Evolutionary conservation across 2,888 invertebrate genomes (phyloP).

Genomic region (Resseliella maxima): DNA sequence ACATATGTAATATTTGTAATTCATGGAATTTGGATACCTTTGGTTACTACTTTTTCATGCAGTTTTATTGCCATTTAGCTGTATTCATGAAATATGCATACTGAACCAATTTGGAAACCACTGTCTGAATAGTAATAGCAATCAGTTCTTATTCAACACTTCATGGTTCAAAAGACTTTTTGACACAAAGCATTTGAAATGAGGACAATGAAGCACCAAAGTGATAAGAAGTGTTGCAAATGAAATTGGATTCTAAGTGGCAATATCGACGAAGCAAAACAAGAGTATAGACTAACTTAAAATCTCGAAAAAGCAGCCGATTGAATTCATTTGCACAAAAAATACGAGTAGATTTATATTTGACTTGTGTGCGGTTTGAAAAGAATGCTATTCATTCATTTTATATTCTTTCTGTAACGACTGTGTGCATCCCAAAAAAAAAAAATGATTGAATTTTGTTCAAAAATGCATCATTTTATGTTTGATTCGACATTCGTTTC

Average conservation of each 20-base stretch:
- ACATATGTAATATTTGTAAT: background rate
- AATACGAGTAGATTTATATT: background rate
- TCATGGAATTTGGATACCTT: background rate
- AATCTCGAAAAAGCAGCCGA: background rate
- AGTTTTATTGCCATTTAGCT: background rate
- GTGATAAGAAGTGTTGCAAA: background rate
- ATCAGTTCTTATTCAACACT: background rate
- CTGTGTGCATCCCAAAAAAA: background rate
- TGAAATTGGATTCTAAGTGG: background rate
- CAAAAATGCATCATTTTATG: background rate
- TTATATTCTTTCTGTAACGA: background rate
- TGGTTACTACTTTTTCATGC: background rate
- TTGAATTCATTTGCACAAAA: background rate
- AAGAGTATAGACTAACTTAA: background rate
- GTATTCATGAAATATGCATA: background rate
- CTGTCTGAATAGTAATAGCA: background rate
- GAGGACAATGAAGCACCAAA: background rate
- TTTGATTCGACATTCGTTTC: background rate
- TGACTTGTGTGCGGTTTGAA: background rate
- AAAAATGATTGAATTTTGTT: background rate
- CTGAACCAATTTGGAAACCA: background rate
- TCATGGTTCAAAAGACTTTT: background rate
- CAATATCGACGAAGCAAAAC: background rate
- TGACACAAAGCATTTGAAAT: background rate
- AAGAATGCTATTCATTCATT: background rate